Evolutionary conservation across 2,797 vertebrate genomes (phyloP), one percentile per base, ranked within the genome.

Genomic region (Dryobates pubescens): DNA sequence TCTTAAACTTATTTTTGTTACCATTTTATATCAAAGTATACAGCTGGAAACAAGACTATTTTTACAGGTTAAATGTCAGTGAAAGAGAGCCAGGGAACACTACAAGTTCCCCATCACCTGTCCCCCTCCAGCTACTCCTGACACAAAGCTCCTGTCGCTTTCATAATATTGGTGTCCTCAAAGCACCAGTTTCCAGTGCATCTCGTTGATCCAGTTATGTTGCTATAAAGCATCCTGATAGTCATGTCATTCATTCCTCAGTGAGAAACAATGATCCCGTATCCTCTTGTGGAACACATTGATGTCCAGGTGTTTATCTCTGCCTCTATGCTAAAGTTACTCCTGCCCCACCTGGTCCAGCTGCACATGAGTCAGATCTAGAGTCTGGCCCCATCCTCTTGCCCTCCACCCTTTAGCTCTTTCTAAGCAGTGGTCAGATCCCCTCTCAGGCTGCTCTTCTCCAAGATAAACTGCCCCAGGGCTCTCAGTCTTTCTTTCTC

Each of bases 1-100:
- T 70, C 54, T 93, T 93, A 92, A 96, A 79, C 38, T 80, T 64
- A 81, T 81, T 92, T 95, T 94, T 51, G 49, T 78, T 43, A 43
- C 53, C 17, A 2, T 80, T 95, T 91, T 86, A 88, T 74, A 86
- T 73, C 88, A 58, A 82, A 94, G 81, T 8, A 41, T 70, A 86
- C 70, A 85, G 70, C 90, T 96, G 63, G 81, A 94, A 83, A 82
- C 17, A 2, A 63, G 26, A 61, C 7, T 7, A 36, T 69, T 82
- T 85, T 74, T 59, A 15, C 62, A 58, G 59, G 67, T 65, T 58
- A 87, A 64, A 75, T 38, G 13, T 26, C 36, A 71, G 49, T 34
- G 83, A 32, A 84, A 89, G 36, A 68, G 38, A 75, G 51, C 10
- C 12, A 17, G 47, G 53, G n/a, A 70, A 12, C 34, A 41, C 29